Conservation (phyloP, 2,888 invertebrate species). For the Ornithoptera alexandrae region DNA sequence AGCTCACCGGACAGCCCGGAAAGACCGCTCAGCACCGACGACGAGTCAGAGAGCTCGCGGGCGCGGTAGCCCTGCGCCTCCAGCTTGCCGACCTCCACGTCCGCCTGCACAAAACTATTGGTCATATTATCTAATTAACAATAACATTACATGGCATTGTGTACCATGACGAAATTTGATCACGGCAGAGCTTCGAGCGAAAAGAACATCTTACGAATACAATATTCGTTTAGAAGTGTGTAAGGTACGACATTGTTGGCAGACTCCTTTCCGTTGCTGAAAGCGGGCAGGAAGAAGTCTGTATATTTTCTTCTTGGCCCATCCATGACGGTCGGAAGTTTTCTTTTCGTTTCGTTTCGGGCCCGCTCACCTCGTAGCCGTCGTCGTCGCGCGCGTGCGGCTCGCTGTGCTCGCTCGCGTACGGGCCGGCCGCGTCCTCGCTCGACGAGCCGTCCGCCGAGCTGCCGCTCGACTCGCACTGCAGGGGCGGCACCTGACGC, state of each 20-base stretch:
- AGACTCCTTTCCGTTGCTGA: too few relatives aligned
- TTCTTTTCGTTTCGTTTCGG: background rate
- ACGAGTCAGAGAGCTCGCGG: constrained; percentile 48
- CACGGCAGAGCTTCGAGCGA: too few relatives aligned
- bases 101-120: constrained; percentile 65
- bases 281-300: too few relatives aligned
- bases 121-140: too few relatives aligned
- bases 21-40: constrained; percentile 44
- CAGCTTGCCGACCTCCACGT: constrained; percentile 76
- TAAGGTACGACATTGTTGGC: too few relatives aligned
- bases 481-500: constrained; percentile 65
- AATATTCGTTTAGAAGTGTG: too few relatives aligned
- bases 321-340: too few relatives aligned
- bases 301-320: too few relatives aligned
- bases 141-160: too few relatives aligned
- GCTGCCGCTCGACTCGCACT: constrained; percentile 58
- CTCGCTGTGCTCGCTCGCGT: constrained; percentile 72
- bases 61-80: constrained; percentile 49
- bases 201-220: too few relatives aligned
- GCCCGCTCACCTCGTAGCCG: constrained; percentile 76
- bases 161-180: too few relatives aligned
- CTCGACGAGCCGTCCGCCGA: constrained; percentile 62
- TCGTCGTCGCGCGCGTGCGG: constrained; percentile 77
- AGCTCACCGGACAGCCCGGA: constrained; percentile 38
- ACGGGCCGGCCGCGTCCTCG: constrained; percentile 63